These are phyloP conservation scores for Empis livida DNA, from an alignment of 2,888 invertebrate species.

Conservation along the genomic window DNA sequence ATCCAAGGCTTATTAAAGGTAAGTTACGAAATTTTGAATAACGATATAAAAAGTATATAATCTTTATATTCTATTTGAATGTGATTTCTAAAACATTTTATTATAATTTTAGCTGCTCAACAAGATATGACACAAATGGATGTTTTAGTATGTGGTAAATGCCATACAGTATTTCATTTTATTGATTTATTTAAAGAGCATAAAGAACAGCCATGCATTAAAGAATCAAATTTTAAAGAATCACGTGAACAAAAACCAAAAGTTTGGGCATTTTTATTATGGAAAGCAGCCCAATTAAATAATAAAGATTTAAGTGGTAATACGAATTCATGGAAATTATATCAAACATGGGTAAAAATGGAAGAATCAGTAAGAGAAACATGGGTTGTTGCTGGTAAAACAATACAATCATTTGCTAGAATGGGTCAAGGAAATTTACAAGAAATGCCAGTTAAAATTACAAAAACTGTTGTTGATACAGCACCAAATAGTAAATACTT, in stretches of 20 bases:
- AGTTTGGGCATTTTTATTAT: constrained; percentile 73
- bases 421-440: constrained; percentile 34
- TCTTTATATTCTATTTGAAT: constrained; percentile 1
- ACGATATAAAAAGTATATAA: no score
- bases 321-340: constrained; percentile 62
- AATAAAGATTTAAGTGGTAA: constrained; percentile 35
- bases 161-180: constrained; percentile 67
- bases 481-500: constrained; percentile 20
- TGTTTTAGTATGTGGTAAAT: constrained; percentile 72
- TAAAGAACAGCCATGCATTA: constrained; percentile 41
- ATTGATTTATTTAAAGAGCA: constrained; percentile 67
- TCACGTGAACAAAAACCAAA: constrained; percentile 54
- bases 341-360: constrained; percentile 74
- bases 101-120: constrained; percentile 48
- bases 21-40: constrained; percentile 11
- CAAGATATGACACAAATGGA: constrained; percentile 63
- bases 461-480: constrained; percentile 34
- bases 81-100: no score
- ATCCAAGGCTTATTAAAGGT: constrained; percentile 50
- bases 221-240: constrained; percentile 48
- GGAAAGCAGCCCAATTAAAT: constrained; percentile 52
- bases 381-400: constrained; percentile 69
- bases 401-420: constrained; percentile 61
- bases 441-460: constrained; percentile 37
- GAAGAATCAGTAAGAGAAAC: constrained; percentile 57